phyloP scores from a whole-genome alignment of 2,888 invertebrate species.

The Caradrina kadenii region DNA sequence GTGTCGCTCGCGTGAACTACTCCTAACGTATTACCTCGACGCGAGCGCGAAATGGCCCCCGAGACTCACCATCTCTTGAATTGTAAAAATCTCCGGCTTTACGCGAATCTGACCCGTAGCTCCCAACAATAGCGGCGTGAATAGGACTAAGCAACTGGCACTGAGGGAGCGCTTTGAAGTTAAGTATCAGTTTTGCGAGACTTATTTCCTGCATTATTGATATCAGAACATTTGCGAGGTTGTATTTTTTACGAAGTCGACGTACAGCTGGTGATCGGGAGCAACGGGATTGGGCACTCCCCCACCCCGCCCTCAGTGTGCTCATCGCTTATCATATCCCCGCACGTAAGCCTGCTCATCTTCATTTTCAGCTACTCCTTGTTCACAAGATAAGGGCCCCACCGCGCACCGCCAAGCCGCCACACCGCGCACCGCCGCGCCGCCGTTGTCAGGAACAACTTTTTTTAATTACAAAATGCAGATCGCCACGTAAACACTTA shows the following conservation, averaged over 20 bases:
- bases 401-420: too few relatives aligned
- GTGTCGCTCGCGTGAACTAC: constrained; percentile 27
- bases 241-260: constrained; percentile 61
- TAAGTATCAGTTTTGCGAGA: constrained; percentile 66
- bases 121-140: constrained; percentile 39
- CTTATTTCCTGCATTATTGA: constrained; percentile 72
- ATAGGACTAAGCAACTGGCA: constrained; percentile 13
- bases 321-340: too few relatives aligned
- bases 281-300: constrained; percentile 12
- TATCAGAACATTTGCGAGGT: constrained; percentile 66
- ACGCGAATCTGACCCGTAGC: constrained; percentile 23
- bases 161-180: constrained; percentile 48
- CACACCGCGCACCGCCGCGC: too few relatives aligned
- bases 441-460: too few relatives aligned
- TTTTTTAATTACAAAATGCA: too few relatives aligned
- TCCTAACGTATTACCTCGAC: constrained; percentile 58
- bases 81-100: constrained; percentile 54
- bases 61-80: constrained; percentile 65
- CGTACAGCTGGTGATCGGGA: constrained; percentile 34
- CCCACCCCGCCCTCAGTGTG: background rate
- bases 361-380: too few relatives aligned
- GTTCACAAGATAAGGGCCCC: too few relatives aligned
- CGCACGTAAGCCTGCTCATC: too few relatives aligned
- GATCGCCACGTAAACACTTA: too few relatives aligned
- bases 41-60: constrained; percentile 64